A percentile compares a stretch with the other conserved stretches of the same genome.
These are phyloP conservation scores for Anseranas semipalmata DNA, from an alignment of 2,113 vertebrate genomes.

Conservation along the genomic window DNA sequence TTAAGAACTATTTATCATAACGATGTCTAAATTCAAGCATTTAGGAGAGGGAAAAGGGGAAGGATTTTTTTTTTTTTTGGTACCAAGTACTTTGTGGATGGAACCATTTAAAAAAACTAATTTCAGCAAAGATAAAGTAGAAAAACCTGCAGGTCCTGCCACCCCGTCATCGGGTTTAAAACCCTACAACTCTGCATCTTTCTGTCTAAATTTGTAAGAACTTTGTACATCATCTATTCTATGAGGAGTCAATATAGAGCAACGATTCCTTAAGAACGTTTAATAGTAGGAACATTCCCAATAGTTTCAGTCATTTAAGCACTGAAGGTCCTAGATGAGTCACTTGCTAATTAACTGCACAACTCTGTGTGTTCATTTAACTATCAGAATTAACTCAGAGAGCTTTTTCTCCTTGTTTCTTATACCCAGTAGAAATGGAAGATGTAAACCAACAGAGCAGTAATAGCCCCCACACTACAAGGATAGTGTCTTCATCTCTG, in stretches of 20 bases:
- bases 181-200: background rate
- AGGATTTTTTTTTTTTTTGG: background rate
- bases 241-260: background rate
- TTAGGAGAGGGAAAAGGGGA: background rate
- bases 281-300: background rate
- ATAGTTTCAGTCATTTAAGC: background rate
- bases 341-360: background rate
- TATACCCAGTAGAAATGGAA: background rate
- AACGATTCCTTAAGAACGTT: background rate
- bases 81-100: background rate
- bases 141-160: background rate
- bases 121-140: background rate
- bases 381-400: background rate
- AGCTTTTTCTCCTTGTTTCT: background rate
- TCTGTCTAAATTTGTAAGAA: background rate
- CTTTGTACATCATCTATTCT: background rate
- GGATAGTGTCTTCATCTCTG: background rate
- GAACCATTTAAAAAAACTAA: background rate
- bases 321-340: background rate
- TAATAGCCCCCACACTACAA: background rate
- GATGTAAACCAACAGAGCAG: background rate
- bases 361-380: background rate
- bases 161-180: background rate
- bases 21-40: background rate
- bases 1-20: background rate